Evolutionary conservation across 2,797 vertebrate genomes (phyloP), one percentile per base, ranked within the genome.

Genomic region (Melanogrammus aeglefinus): DNA sequence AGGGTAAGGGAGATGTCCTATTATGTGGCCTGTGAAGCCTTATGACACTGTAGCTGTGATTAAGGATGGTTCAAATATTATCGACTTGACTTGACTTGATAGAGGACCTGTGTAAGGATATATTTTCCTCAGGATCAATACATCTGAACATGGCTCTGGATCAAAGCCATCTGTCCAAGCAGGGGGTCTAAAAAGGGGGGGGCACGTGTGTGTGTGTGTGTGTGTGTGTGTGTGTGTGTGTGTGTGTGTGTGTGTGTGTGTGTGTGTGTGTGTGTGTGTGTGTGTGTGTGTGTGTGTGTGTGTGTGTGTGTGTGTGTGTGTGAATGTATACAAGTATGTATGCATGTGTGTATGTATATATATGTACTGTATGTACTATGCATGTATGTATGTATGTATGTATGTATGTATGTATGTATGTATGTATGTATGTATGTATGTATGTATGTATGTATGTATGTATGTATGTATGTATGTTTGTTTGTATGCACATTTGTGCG

Each of bases 201-300:
- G 12, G 10, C 6, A 8, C 3, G 8, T 38, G 6, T 33, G 12
- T 36, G 18, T 72, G 71, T 8, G 9, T 31, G 71, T 36, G 71
- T 72, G 71, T 36, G 71, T 35, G 13, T 35, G 71, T 35, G 14
- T 72, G 71, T 31, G 13, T 4, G 71, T 72, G 71, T 72, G 71
- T 72, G 29, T 35, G 71, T 72, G 24, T 72, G 29, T 72, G 71
- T 72, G 71, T 72, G 29, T 35, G 71, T 12, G 31, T 29, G 71
- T 35, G 29, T 72, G 29, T 72, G 12, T 72, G 71, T 7, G 2
- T 29, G 71, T 36, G 31, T 72, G 71, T 36, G 71, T 73, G 31
- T 21, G 13, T 18, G 71, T 29, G 71, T 36, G 31, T 72, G 71
- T 35, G 71, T 36, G 72, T 73, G 6, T 21, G 33, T 16, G 72